Evolutionary conservation across 2,888 invertebrate genomes (phyloP).

Genomic region (Melitaea athalia): DNA sequence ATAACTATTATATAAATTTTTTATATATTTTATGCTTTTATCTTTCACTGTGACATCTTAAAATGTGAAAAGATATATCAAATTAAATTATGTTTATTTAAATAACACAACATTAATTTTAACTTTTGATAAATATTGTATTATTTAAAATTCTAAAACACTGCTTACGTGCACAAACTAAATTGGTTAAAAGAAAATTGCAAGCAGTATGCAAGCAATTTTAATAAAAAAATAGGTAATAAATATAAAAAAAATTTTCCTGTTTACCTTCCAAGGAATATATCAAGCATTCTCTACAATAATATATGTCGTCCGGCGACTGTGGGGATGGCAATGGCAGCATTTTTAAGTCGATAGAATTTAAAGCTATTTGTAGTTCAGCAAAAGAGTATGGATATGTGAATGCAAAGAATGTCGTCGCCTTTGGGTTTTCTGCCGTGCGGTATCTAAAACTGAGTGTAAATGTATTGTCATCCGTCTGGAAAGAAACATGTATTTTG

Average conservation of each 20-base stretch:
- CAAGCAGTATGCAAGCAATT: too few relatives aligned
- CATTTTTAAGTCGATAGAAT: slow-evolving; percentile 85
- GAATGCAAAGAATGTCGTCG: slow-evolving; percentile 93
- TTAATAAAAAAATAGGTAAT: neutral
- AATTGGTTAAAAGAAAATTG: too few relatives aligned
- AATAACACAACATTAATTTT: neutral
- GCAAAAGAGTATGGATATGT: slow-evolving; percentile 94
- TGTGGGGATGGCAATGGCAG: slow-evolving; percentile 61
- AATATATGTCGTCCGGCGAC: slow-evolving; percentile 88
- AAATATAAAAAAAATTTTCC: neutral
- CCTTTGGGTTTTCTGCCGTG: slow-evolving; percentile 86
- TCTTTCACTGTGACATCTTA: too few relatives aligned
- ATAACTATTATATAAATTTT: too few relatives aligned
- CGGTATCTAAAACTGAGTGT: slow-evolving; percentile 88
- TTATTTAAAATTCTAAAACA: neutral
- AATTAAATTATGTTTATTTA: too few relatives aligned
- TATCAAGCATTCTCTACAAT: slow-evolving; percentile 90
- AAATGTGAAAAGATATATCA: too few relatives aligned
- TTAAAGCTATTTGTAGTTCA: slow-evolving; percentile 89
- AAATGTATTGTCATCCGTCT: slow-evolving; percentile 88
- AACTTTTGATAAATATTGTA: too few relatives aligned
- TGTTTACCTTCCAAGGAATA: slow-evolving; percentile 86
- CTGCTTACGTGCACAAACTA: too few relatives aligned
- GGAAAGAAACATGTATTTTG: slow-evolving; percentile 46
- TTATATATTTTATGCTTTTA: too few relatives aligned